Evolutionary conservation across 2,113 vertebrate species (phyloP).

Genomic region (Rattus rattus): DNA sequence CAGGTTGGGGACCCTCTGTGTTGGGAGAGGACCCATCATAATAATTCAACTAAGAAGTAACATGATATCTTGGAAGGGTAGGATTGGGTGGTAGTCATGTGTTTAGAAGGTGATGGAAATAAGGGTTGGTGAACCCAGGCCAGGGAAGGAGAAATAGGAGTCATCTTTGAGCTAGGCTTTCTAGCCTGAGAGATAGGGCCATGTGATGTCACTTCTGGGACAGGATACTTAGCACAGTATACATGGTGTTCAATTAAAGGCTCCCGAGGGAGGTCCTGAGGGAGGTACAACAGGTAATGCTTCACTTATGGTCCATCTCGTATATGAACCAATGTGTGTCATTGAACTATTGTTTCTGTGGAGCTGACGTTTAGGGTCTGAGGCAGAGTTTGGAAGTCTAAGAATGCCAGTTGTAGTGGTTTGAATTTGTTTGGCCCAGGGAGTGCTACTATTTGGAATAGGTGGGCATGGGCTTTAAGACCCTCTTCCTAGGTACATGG

Average conservation of each 20-base stretch:
- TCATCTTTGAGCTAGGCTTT: neutral
- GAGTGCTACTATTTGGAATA: too few species aligned
- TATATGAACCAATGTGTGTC: neutral
- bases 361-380: neutral
- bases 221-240: neutral
- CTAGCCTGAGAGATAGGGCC: neutral
- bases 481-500: too few species aligned
- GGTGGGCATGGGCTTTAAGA: too few species aligned
- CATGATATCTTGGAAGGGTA: accelerated
- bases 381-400: neutral
- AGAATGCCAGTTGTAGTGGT: too few species aligned
- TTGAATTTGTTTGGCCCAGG: too few species aligned
- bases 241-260: neutral
- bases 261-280: neutral
- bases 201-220: neutral
- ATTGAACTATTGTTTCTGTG: neutral
- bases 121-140: neutral
- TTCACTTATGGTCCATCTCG: neutral
- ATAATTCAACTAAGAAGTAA: neutral
- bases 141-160: neutral
- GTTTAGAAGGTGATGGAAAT: neutral
- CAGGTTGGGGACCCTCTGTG: neutral
- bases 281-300: neutral
- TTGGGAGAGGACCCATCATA: neutral
- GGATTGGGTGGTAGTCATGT: neutral